Base-by-base conservation (phyloP, 2,888 invertebrate genomes). In the Drosophila diplacantha region DNA sequence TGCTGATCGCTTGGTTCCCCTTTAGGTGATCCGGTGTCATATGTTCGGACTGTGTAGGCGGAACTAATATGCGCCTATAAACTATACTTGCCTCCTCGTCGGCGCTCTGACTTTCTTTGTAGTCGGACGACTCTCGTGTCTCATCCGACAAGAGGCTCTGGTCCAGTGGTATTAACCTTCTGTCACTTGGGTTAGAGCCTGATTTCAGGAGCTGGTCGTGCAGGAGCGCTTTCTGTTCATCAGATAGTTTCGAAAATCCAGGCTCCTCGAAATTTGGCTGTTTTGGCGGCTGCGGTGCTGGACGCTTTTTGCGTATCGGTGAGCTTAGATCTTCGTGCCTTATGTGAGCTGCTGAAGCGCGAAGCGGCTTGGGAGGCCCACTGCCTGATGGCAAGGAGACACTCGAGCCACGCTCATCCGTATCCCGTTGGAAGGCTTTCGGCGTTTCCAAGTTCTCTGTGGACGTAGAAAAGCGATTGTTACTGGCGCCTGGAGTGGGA, bases 31-130 rank as follows among this genome's bases (percentile, higher is more conserved):
- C 44, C 29, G 44, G 44, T 20, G 44, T 46, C 44, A 29, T 9
- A 20, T 37, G 52, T 52, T 54, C 54, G 35, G 54, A 35, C 53
- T 55, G 54, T 20, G 53, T 37, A 9, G 54, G 53, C 3, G 54
- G 54, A n/a, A 55, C 54, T 22, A 55, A 53, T 53, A 55, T 37
- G 35, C 54, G 54, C 2, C 54, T 53, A 29, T 55, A 55, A 16
- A 55, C 54, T 4, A 53, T 29, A 8, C 16, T 55, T 20, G 20
- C 7, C 35, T 55, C 54, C 26, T 55, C 54, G 20, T 53, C 54
- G n/a, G 53, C 53, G 12, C 20, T 44, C 29, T n/a, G 54, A 29
- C 53, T 35, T 7, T 55, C 54, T 8, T 29, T 35, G 26, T 52
- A 54, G 5, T 54, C 20, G 3, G 35, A 35, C 26, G 35, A 54